Evolutionary conservation across 2,797 vertebrate genomes (phyloP), one percentile per base, ranked within the genome.

Genomic region (Numenius phaeopus): DNA sequence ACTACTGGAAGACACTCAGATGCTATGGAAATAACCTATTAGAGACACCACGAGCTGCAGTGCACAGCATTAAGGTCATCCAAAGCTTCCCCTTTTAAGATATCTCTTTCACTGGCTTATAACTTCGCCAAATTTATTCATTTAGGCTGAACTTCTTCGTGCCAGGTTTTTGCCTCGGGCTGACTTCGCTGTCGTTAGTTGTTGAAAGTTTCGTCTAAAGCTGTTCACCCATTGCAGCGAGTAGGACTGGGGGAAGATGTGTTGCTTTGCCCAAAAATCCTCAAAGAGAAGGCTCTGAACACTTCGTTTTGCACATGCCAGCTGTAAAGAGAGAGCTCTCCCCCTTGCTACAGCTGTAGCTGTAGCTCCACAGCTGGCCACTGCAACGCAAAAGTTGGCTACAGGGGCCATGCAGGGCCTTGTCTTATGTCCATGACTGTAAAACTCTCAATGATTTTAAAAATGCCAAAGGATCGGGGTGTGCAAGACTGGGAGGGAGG

Each of bases 1-100:
- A 91, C 92, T 96, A 81, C 89, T 96, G 92, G 93, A 96, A 89
- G 89, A 78, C 23, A 9, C 73, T 97, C 65, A 55, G 82, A 95
- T 93, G 78, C 96, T 92, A 61, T 96, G 95, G 94, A 87, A 96
- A 78, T 77, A 96, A 88, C 92, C 87, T 62, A 30, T 73, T 92
- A 52, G 23, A 94, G 80, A 69, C 65, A 76, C 72, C 66, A 70
- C 61, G 61, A 76, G 75, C 94, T 94, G 83, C 65, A 89, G 32
- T 52, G 37, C 58, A 14, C 26, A 85, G 82, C 52, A 20, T 32
- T 83, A 65, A 81, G 86, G 72, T 87, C 94, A 93, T 50, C 82
- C 30, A 30, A 34, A 93, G 58, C 79, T 58, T 88, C 50, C 50
- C 81, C 54, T 92, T 91, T 70, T 67, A 95, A 92, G 78, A 84